Base-by-base conservation (phyloP, 2,888 invertebrate species). In the Drosophila incognita region DNA sequence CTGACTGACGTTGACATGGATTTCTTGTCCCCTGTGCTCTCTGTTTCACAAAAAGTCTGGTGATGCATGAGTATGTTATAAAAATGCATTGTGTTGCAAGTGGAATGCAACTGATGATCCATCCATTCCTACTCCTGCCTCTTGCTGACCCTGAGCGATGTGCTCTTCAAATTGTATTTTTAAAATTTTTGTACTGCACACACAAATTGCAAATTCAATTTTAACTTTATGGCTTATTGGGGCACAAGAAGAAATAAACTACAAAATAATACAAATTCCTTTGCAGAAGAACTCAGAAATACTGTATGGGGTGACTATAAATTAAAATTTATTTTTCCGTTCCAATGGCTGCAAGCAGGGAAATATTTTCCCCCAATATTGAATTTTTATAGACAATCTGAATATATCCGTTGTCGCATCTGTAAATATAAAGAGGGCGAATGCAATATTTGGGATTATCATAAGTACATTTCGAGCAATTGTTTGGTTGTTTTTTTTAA, bases 161-260 rank as follows among this genome's bases (percentile, higher is more conserved):
- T 70, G 66, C 79, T 89, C 85, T 63, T 87, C 68, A 79, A 89
- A 84, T 82, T 76, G 74, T 79, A 81, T 84, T 79, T 84, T 81
- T 87, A 67, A 76, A 79, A 73, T 87, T 89, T 84, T 84, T 82
- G 63, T 82, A 72, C 69, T 89, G 71, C 84, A 78, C 84, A 74
- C 85, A 70, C 60, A 21, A 21, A 21, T 57, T 65, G 46, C 33
- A 69, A 79, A 77, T 77, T 69, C 67, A 85, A 74, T 88, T 77
- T 77, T 52, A 74, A 61, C 70, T 79, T 75, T 73, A 75, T 68
- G 74, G 61, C 40, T 66, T 66, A 53, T 52, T 54, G 53, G 36
- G 10, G 11, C 27, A 49, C 51, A 48, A 27, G 59, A 21, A 29
- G 33, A 33, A 33, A 11, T 0, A 35, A 52, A 24, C 24, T 40